Conservation (phyloP, 2,797 vertebrate genomes). For the Simalia tracyae region DNA sequence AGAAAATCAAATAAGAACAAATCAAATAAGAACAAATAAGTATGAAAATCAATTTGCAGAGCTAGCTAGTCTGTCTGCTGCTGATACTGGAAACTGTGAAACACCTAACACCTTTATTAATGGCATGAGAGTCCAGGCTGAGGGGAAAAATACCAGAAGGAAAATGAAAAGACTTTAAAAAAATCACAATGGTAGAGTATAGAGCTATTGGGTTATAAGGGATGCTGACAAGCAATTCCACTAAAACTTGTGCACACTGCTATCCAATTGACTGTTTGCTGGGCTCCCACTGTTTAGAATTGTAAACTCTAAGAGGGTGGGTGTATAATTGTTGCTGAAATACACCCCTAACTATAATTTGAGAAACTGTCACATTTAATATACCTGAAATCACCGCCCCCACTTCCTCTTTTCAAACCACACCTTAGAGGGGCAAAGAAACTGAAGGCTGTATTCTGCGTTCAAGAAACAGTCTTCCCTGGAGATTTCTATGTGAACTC, state of each 20-base stretch:
- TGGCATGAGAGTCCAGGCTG: neutral
- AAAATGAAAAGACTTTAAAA: constrained; percentile 25
- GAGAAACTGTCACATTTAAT: neutral
- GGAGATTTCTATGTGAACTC: no score
- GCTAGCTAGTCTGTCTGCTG: constrained; percentile 54
- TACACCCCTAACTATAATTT: neutral
- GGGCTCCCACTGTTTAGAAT: neutral
- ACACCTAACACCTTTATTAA: constrained; percentile 38
- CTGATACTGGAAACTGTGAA: constrained; percentile 58
- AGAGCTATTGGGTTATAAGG: neutral
- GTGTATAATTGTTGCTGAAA: neutral
- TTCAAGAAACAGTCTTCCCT: no score
- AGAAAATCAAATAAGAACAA: constrained; percentile 68
- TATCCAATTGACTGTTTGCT: neutral
- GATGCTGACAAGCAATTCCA: constrained; percentile 19
- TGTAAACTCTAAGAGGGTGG: neutral
- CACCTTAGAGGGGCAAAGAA: neutral
- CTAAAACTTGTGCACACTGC: neutral
- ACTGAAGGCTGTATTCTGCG: no score
- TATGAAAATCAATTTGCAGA: constrained; percentile 64
- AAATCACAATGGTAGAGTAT: constrained; percentile 7
- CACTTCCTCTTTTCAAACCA: no score
- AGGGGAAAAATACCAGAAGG: constrained; percentile 21
- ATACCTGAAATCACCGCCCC: neutral
- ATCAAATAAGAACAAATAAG: constrained; percentile 65